phyloP scores from a whole-genome alignment of 2,113 vertebrate genomes.

The Alexandromys fortis region DNA sequence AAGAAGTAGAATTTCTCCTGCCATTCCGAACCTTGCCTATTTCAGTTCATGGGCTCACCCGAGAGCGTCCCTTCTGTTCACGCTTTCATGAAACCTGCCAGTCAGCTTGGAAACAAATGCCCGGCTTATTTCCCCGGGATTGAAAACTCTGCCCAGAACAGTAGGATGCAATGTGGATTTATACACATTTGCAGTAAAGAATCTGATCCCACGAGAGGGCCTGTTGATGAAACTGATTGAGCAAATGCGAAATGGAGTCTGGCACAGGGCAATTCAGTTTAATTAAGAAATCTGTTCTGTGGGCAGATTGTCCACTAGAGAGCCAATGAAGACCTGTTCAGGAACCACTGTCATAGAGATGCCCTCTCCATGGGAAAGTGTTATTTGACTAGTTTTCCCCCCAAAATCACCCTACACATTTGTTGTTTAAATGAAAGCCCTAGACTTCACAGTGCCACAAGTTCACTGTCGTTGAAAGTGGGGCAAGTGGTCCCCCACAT shows the following conservation, averaged over 20 bases:
- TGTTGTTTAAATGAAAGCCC: not conserved
- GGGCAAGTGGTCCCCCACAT: not conserved
- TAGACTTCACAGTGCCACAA: not conserved
- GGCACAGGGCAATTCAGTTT: not conserved
- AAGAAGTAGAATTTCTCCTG: not conserved
- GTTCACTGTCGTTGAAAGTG: not conserved
- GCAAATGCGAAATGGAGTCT: not conserved
- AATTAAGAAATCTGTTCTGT: constrained; percentile 13
- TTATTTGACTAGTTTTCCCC: not conserved
- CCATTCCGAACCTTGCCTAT: not conserved
- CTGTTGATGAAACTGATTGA: not conserved
- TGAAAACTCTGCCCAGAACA: not conserved
- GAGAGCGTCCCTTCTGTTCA: not conserved
- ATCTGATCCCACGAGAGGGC: not conserved
- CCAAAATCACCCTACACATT: not conserved
- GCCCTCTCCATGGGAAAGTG: not conserved
- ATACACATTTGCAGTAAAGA: not conserved
- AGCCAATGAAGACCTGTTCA: not conserved
- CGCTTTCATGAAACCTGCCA: constrained; percentile 8
- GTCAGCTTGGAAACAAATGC: not conserved
- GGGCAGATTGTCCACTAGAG: not conserved
- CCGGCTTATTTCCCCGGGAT: not conserved
- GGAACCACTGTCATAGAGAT: not conserved
- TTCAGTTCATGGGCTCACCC: not conserved
- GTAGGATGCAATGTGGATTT: not conserved